Evolutionary conservation across 1,140 invertebrate species (phyloP).

Genomic region (Platorchestia sp.): DNA sequence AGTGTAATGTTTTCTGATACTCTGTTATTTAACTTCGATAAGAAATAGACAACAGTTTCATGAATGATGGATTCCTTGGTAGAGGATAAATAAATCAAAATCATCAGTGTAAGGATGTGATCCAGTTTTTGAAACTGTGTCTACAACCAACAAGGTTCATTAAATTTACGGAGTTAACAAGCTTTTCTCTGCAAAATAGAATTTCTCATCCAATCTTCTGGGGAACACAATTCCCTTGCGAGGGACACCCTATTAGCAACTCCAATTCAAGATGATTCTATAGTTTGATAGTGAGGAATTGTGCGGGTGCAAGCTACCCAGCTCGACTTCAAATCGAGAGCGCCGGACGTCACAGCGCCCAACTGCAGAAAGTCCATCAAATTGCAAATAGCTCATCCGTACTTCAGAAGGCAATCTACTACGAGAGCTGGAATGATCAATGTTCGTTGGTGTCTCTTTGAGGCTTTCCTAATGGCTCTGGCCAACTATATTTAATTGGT

Average conservation of each 20-base stretch:
- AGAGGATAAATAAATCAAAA: background rate
- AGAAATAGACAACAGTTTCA: background rate
- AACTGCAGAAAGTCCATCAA: background rate
- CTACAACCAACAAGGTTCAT: background rate
- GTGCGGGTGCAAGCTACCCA: background rate
- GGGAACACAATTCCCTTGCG: background rate
- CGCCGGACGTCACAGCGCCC: background rate
- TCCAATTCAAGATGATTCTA: background rate
- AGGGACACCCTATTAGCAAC: background rate
- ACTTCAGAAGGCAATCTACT: background rate
- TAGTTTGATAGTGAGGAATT: background rate
- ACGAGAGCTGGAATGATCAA: background rate
- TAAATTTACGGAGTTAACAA: background rate
- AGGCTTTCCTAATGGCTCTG: background rate
- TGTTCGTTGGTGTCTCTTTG: background rate
- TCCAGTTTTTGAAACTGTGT: background rate
- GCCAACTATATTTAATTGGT: background rate
- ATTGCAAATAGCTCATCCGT: background rate
- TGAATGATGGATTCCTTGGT: background rate
- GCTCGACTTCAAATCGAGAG: background rate
- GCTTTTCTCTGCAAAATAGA: background rate
- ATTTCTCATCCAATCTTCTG: background rate
- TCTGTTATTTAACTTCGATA: background rate
- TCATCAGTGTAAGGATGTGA: background rate
- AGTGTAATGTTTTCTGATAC: background rate